Percentiles rank a stretch among this genome's conserved stretches.
Evolutionary conservation across 2,888 invertebrate genomes (phyloP).

Genomic region (Ennomos quercinarius): DNA sequence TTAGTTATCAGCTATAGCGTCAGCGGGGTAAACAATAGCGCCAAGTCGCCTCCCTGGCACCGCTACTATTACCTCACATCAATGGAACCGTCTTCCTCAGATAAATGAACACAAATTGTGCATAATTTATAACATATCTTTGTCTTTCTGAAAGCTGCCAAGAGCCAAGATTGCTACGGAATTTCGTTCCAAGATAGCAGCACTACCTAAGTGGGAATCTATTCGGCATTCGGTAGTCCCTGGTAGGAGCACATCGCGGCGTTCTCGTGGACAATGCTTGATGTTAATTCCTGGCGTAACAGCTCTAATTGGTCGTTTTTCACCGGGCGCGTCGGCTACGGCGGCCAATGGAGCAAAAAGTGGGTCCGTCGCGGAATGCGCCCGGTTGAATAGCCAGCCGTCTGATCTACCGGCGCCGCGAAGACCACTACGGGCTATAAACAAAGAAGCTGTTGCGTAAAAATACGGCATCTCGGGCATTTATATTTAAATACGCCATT

Average conservation of each 20-base stretch:
- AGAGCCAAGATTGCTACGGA: constrained; percentile 48
- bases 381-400: constrained; percentile 83
- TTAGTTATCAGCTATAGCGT: constrained; percentile 42
- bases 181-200: constrained; percentile 37
- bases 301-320: constrained; percentile 79
- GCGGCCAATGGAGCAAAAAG: constrained; percentile 75
- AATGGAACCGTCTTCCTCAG: constrained; percentile 58
- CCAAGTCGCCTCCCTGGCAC: constrained; percentile 64
- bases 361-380: constrained; percentile 81
- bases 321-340: constrained; percentile 53
- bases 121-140: constrained; percentile 54
- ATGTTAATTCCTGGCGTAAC: constrained; percentile 78
- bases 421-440: constrained; percentile 66
- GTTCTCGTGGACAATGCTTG: constrained; percentile 61
- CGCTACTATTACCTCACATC: constrained; percentile 65
- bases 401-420: constrained; percentile 52
- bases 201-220: not conserved
- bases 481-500: constrained; percentile 29
- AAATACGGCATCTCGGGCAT: constrained; percentile 74
- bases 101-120: too few relatives aligned
- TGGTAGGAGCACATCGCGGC: constrained; percentile 36
- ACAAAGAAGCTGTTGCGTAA: constrained; percentile 81
- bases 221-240: not conserved
- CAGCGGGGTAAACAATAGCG: constrained; percentile 58
- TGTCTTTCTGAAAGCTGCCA: constrained; percentile 54